Evolutionary conservation across 2,797 vertebrate genomes (phyloP).

Genomic region (Netta rufina): DNA sequence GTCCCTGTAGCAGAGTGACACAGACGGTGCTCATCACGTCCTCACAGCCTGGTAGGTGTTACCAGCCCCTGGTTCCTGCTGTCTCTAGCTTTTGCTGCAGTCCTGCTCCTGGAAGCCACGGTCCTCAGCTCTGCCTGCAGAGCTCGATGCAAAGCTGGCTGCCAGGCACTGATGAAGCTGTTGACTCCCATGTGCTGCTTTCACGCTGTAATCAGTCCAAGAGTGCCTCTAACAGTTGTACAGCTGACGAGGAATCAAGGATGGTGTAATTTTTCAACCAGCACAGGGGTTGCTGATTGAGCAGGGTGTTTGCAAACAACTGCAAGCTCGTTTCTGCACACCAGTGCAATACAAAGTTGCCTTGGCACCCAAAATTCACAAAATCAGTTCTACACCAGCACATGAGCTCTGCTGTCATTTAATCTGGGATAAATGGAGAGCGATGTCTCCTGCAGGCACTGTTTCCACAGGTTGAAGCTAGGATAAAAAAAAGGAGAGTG

Average conservation of each 20-base stretch:
- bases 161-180: neutral
- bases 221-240: neutral
- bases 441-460: neutral
- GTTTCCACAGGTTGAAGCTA: neutral
- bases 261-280: neutral
- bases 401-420: neutral
- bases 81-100: neutral
- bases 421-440: neutral
- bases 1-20: neutral
- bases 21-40: accelerated
- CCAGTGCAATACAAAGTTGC: neutral
- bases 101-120: neutral
- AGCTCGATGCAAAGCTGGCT: neutral
- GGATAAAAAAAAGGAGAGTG: neutral
- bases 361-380: neutral
- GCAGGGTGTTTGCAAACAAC: neutral
- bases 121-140: neutral
- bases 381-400: neutral
- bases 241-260: accelerated
- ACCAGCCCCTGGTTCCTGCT: neutral
- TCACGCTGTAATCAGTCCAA: neutral
- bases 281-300: neutral
- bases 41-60: neutral
- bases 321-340: neutral
- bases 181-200: neutral